A percentile compares a stretch with the other conserved stretches of the same genome.
Conservation (phyloP, 2,888 invertebrate species). For the Sylvicola cinctus region DNA sequence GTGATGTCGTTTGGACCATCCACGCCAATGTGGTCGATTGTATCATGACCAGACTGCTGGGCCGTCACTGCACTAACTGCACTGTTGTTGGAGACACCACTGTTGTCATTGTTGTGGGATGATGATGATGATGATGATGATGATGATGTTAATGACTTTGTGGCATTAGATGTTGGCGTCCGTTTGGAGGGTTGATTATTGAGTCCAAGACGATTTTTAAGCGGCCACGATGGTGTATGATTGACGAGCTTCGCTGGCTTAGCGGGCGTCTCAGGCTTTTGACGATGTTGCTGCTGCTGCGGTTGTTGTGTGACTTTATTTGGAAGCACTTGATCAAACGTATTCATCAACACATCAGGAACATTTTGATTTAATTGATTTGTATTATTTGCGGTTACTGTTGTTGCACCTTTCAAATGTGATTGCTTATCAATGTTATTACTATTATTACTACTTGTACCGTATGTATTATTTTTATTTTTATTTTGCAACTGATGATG, state of each 20-base stretch:
- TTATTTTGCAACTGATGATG: slow-evolving; percentile 8
- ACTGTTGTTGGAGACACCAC: not conserved
- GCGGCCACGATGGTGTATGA: slow-evolving; percentile 33
- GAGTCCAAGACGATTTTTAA: slow-evolving; percentile 26
- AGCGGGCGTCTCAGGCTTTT: slow-evolving; percentile 13
- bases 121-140: no score
- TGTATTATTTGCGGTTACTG: slow-evolving; percentile 2
- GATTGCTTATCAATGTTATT: no score
- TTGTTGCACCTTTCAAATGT: no score
- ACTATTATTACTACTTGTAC: no score
- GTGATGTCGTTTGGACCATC: slow-evolving; percentile 9
- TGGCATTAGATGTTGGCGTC: slow-evolving; percentile 8
- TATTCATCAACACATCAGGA: slow-evolving; percentile 10
- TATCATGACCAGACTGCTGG: slow-evolving; percentile 1
- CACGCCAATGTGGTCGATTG: slow-evolving; percentile 7
- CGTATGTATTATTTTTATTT: not conserved
- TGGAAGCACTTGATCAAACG: slow-evolving; percentile 10
- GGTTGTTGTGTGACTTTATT: slow-evolving; percentile 8
- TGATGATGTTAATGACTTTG: not conserved
- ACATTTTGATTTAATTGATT: slow-evolving; percentile 9
- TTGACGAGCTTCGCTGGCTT: slow-evolving; percentile 13
- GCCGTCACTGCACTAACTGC: not conserved
- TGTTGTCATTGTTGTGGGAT: no score
- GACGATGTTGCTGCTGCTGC: slow-evolving; percentile 5
- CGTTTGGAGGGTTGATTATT: slow-evolving; percentile 8